Conservation (phyloP, 2,888 invertebrate genomes). For the Diarsia rubi region DNA sequence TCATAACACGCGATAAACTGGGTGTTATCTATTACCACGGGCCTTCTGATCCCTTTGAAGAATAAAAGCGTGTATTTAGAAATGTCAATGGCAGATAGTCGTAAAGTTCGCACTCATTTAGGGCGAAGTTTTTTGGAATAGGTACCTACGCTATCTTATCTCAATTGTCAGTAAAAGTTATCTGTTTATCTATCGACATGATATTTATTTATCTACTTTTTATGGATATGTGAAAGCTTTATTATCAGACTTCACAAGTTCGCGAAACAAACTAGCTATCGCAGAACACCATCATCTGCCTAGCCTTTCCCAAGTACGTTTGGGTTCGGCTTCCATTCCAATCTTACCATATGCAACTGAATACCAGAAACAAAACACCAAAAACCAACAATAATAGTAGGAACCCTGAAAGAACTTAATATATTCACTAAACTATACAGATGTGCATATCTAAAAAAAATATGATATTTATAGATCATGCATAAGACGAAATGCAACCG, state of each 20-base stretch:
- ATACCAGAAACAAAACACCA: no score
- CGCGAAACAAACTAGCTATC: not conserved
- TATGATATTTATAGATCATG: no score
- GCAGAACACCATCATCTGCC: no score
- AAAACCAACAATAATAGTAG: no score
- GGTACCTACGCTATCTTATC: not conserved
- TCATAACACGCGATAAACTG: not conserved
- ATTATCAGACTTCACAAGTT: not conserved
- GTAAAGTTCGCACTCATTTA: not conserved
- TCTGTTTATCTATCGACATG: not conserved
- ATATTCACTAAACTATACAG: no score
- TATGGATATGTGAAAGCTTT: not conserved
- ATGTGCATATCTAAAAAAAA: not conserved
- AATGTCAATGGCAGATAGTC: not conserved
- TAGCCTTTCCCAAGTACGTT: no score
- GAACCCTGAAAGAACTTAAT: no score
- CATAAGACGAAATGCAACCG: not conserved
- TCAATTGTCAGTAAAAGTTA: not conserved
- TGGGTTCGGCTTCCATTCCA: no score
- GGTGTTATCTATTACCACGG: not conserved
- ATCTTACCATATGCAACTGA: no score
- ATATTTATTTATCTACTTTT: not conserved
- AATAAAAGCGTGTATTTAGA: not conserved
- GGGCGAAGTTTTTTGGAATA: not conserved
- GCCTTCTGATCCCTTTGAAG: not conserved